Conservation (phyloP, 2,888 invertebrate genomes). For the Pollenia amentaria region DNA sequence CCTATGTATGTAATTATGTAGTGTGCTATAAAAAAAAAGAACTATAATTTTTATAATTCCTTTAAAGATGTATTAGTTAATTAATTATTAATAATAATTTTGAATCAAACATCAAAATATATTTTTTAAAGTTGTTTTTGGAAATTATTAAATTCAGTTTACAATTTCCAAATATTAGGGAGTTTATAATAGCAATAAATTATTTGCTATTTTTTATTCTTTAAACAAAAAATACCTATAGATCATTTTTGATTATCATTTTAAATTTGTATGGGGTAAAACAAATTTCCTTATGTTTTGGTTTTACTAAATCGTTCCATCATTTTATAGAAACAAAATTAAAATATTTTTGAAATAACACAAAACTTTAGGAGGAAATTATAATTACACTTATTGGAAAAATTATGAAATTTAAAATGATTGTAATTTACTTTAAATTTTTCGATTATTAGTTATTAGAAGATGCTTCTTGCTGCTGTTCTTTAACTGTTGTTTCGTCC, state of each 20-base stretch:
- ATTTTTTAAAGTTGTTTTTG: background rate
- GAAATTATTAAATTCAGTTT: slow-evolving; percentile 31
- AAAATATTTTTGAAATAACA: background rate
- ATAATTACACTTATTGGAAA: slow-evolving; percentile 58
- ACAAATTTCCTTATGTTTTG: slow-evolving; percentile 28
- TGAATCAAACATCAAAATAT: slow-evolving; percentile 42
- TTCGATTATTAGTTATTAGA: slow-evolving; percentile 63
- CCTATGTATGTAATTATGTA: slow-evolving; percentile 40
- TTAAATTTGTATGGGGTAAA: slow-evolving; percentile 13
- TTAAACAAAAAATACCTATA: slow-evolving; percentile 20
- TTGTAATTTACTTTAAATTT: slow-evolving; percentile 44
- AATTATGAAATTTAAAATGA: slow-evolving; percentile 57
- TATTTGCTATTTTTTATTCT: slow-evolving; percentile 18
- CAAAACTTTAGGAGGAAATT: slow-evolving; percentile 25
- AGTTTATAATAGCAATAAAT: slow-evolving; percentile 1
- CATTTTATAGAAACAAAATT: slow-evolving; percentile 18
- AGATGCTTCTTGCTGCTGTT: slow-evolving; percentile 51
- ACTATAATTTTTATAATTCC: slow-evolving; percentile 63
- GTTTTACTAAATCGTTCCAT: slow-evolving; percentile 31
- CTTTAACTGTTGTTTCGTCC: slow-evolving; percentile 73
- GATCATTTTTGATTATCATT: slow-evolving; percentile 42
- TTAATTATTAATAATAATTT: slow-evolving; percentile 33
- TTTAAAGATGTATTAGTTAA: slow-evolving; percentile 42
- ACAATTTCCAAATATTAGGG: slow-evolving; percentile 18
- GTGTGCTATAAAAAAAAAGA: slow-evolving; percentile 62